Conservation (phyloP, 2,888 invertebrate species). For the Uropetala carovei region DNA sequence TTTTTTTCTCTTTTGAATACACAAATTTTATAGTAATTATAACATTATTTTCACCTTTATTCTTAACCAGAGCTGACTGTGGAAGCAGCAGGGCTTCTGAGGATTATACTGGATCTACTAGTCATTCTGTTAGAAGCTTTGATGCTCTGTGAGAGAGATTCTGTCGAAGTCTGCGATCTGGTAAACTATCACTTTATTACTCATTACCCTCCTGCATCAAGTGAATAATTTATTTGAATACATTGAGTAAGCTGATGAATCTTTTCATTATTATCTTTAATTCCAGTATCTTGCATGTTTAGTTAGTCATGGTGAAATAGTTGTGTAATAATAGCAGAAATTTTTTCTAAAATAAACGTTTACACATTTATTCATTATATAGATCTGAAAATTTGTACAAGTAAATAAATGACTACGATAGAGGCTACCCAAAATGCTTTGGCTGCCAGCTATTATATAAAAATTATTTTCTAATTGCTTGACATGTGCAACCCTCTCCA, state of each 20-base stretch:
- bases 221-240: neutral
- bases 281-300: neutral
- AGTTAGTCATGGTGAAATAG: neutral
- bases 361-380: no score
- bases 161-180: constrained; percentile 6
- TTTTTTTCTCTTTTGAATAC: neutral
- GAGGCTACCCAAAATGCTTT: no score
- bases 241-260: neutral
- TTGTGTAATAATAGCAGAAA: no score
- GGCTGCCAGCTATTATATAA: no score
- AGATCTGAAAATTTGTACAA: no score
- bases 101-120: constrained; percentile 38
- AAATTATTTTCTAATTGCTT: no score
- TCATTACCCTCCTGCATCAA: neutral
- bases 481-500: no score
- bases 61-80: neutral
- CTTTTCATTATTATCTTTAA: neutral
- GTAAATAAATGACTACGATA: no score
- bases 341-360: no score
- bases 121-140: constrained; percentile 42
- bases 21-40: neutral
- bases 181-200: neutral
- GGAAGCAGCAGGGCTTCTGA: constrained; percentile 36
- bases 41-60: neutral
- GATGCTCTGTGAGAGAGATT: constrained; percentile 30